Percentiles rank a stretch among this genome's conserved stretches.
Conservation (phyloP, 92 coral and sea anemone species). For the Porites lobata region DNA sequence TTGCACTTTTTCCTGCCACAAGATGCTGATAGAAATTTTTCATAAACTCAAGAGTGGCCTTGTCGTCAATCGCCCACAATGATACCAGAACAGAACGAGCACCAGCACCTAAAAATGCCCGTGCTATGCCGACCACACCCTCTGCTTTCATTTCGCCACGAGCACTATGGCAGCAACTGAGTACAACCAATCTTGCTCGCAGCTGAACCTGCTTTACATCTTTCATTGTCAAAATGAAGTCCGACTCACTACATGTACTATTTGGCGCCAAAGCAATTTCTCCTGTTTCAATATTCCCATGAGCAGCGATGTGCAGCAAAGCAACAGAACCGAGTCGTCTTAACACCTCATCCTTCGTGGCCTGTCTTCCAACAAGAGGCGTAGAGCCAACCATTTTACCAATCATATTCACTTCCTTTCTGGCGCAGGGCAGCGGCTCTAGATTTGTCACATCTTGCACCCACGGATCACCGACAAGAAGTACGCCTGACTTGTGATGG, state of each 20-base stretch:
- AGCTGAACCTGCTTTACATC: neutral
- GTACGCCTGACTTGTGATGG: neutral
- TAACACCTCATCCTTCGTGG: neutral
- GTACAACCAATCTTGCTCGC: neutral
- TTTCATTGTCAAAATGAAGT: neutral
- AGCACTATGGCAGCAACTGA: neutral
- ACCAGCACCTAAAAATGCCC: neutral
- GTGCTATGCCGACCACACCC: neutral
- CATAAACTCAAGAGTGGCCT: slow-evolving; percentile 7
- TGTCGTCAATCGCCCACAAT: slow-evolving; percentile 11
- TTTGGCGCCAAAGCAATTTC: neutral
- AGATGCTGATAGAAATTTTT: slow-evolving; percentile 1
- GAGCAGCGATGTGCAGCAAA: neutral
- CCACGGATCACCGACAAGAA: neutral
- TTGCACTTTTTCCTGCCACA: neutral
- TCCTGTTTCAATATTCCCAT: neutral
- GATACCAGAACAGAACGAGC: neutral
- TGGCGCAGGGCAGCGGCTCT: neutral
- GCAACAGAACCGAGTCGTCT: neutral
- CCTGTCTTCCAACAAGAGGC: neutral
- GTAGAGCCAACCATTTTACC: neutral
- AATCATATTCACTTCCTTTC: neutral
- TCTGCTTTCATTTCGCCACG: neutral
- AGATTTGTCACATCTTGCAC: neutral
- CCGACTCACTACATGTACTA: neutral